Base-by-base conservation (phyloP, 2,888 invertebrate genomes). In the Lydus trimaculatus region DNA sequence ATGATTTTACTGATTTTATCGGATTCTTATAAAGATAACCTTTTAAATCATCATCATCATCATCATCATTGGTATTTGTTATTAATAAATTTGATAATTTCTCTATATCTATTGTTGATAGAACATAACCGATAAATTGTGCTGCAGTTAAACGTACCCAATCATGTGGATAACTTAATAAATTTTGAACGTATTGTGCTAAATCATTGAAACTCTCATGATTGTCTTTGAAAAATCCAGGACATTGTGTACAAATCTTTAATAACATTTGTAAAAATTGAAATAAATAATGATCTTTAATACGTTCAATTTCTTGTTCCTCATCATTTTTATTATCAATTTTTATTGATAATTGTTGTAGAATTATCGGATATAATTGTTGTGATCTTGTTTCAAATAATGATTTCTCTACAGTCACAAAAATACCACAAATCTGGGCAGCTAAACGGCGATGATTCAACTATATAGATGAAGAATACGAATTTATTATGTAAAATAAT, bases 71-170 rank as follows among this genome's bases (percentile, higher is more conserved):
- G 28, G 79, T 67, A 17, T 81, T 82, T 31, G 83, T 77, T 63
- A 85, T 64, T 6, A 90, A 80, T 67, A 89, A 77, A 59, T 79
- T 77, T 25, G 89, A 88, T 59, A 94, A 85, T 69, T 90, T 88
- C 0, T 88, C 88, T 9, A 88, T 85, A 78, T 93, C 89, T 60
- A 92, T 88, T 0, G 88, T 84, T 0, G 90, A 86, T 65, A 97
- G 85, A 62, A 96, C 87, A 60, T 90, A 88, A 0, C 93, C 92
- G 58, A 97, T 84, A 71, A 96, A 88, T 82, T 95, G 94, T 0
- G 92, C 89, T 0, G 95, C 89, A 67, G 90, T 89, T 59, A 95
- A 86, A 65, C 96, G 89, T 0, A 97, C 94, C 96, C 96, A 96
- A 36, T 91, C 89, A 81, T 97, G 97, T 15, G 94, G 93, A 83